Percentiles rank a stretch among this genome's conserved stretches.
Evolutionary conservation across 2,113 vertebrate species (phyloP).

Genomic region (Irena cyanogastra): DNA sequence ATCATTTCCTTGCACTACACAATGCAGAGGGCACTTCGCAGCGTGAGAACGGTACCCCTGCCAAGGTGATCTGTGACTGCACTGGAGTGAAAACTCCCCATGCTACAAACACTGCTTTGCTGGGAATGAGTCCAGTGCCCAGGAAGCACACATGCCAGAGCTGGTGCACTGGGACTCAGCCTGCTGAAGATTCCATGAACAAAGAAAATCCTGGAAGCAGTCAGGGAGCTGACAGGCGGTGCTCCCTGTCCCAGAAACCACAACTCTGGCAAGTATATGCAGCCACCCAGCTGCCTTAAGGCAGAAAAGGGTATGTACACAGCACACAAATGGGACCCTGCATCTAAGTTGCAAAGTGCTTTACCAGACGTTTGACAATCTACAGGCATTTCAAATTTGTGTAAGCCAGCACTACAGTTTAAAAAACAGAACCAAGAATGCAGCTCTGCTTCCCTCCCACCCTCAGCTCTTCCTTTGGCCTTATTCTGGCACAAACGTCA

Average conservation of each 20-base stretch:
- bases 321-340: not conserved
- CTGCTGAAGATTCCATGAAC: not conserved
- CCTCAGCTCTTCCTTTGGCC: not conserved
- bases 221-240: not conserved
- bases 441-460: not conserved
- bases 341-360: not conserved
- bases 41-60: slow-evolving; percentile 47
- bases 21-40: slow-evolving; percentile 33
- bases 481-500: not conserved
- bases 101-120: not conserved
- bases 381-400: not conserved
- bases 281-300: not conserved
- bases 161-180: not conserved
- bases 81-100: not conserved
- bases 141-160: not conserved
- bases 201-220: not conserved
- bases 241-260: not conserved
- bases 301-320: not conserved
- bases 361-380: not conserved
- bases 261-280: not conserved
- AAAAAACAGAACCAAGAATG: not conserved
- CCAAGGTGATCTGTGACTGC: not conserved
- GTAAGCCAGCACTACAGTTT: not conserved
- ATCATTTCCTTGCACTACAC: slow-evolving; percentile 29
- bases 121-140: not conserved